Base-by-base conservation (phyloP, 2,888 invertebrate species). In the Corythucha ciliata region DNA sequence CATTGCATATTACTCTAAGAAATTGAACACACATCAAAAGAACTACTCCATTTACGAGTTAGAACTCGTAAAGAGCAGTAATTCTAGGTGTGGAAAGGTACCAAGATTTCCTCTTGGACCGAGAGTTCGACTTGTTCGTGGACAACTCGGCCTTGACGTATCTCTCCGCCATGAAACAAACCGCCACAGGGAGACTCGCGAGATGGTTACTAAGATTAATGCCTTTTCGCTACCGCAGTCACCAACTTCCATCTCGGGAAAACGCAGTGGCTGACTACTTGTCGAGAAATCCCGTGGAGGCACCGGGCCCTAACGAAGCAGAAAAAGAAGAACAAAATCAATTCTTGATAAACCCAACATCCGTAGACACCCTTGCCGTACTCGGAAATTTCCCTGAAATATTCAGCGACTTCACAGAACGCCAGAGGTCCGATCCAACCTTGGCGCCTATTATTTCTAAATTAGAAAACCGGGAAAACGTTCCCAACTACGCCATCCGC, bases 341-440 rank as follows among this genome's bases (percentile, higher is more conserved):
- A 18, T 8, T 44, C 14, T n/a, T n/a, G n/a, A n/a, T n/a, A n/a
- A n/a, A n/a, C n/a, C n/a, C n/a, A n/a, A n/a, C n/a, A n/a, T n/a
- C n/a, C n/a, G n/a, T n/a, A n/a, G n/a, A n/a, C n/a, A n/a, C n/a
- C n/a, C 20, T 32, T 27, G 44, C 44, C 6, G 44, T 44, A 20
- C 44, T 44, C 4, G 32, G 29, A 7, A 32, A 44, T 10, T 29
- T 44, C 2, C 44, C 44, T 4, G 44, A 44, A 27, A 27, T 44
- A 6, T 44, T 44, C 18, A 27, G 21, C 16, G 32, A 44, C 21
- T 18, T 44, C 2, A 10, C 14, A 8, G 29, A 44, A 29, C 18
- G 16, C 16, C 44, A 44, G 18, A 26, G 26, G 29, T 6, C 18
- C 27, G 44, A 44, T 29, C 7, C 4, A 44, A 44, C 3, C 6